These are phyloP conservation scores for Lithophane socia DNA, from an alignment of 2,888 invertebrate genomes.

Conservation along the genomic window DNA sequence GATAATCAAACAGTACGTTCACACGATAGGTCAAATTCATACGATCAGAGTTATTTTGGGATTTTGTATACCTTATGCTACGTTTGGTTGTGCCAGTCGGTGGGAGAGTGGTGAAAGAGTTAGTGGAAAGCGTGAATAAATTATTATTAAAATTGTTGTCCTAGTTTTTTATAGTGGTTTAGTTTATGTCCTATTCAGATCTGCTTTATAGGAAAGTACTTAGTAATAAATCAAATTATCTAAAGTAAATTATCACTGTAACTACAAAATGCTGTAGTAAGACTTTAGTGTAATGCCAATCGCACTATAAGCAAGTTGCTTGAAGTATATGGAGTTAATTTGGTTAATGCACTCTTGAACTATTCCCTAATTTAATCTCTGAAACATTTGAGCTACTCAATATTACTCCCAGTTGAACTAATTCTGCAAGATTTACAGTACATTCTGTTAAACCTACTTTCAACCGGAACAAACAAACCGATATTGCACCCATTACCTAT, in stretches of 20 bases:
- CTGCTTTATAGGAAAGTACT: not conserved
- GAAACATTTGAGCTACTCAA: not conserved
- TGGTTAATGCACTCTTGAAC: not conserved
- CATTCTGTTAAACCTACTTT: slow-evolving; percentile 18
- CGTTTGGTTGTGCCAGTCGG: slow-evolving; percentile 63
- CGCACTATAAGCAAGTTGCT: not conserved
- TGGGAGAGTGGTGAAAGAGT: slow-evolving; percentile 9
- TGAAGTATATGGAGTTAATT: not conserved
- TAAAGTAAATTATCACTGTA: too few species aligned
- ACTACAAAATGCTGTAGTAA: too few species aligned
- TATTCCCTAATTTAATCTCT: not conserved
- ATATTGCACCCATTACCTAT: slow-evolving; percentile 28
- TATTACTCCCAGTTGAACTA: not conserved
- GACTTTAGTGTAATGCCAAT: not conserved
- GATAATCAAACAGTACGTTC: slow-evolving; percentile 68
- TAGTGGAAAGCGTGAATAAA: not conserved
- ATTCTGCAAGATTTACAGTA: not conserved
- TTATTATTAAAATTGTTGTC: not conserved
- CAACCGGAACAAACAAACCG: slow-evolving; percentile 46
- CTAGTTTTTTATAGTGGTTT: not conserved
- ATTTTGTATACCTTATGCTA: slow-evolving; percentile 73
- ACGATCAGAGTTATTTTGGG: slow-evolving; percentile 75
- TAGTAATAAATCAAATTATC: not conserved
- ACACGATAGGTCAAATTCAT: slow-evolving; percentile 74
- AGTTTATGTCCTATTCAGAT: not conserved